Conservation (phyloP, 2,888 invertebrate species). For the Andrena fulva region DNA sequence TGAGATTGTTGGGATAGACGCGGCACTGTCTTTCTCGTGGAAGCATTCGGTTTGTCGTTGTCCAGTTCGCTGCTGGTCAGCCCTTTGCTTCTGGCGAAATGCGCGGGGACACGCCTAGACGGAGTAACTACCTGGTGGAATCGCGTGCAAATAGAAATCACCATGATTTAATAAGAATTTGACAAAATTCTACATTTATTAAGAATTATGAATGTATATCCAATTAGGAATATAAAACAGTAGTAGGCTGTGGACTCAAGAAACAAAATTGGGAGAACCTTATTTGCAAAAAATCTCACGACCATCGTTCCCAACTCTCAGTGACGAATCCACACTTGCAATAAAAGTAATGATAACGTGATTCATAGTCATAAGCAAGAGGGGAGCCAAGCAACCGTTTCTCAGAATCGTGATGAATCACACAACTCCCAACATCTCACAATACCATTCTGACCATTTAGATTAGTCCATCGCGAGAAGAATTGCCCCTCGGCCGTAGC, state of each 20-base stretch:
- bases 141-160: neutral
- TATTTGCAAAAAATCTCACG: too few species aligned
- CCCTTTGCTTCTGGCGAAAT: neutral
- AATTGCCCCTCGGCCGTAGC: neutral
- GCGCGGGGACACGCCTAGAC: neutral
- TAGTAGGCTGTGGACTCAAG: too few species aligned
- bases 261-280: too few species aligned
- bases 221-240: too few species aligned
- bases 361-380: too few species aligned
- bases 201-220: too few species aligned
- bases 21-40: conserved; percentile 15
- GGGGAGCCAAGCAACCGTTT: too few species aligned
- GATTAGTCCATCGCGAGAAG: neutral
- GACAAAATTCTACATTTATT: neutral
- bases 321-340: too few species aligned
- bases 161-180: neutral
- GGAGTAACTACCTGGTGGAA: neutral
- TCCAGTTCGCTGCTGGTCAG: neutral
- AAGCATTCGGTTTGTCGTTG: conserved; percentile 12
- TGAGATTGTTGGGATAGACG: conserved; percentile 43
- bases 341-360: too few species aligned
- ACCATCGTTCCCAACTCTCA: too few species aligned
- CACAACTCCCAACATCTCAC: too few species aligned
- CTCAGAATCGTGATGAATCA: too few species aligned
- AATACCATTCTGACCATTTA: neutral